Evolutionary conservation across 1,140 invertebrate species (phyloP).

Genomic region (Epicauta chinensis): DNA sequence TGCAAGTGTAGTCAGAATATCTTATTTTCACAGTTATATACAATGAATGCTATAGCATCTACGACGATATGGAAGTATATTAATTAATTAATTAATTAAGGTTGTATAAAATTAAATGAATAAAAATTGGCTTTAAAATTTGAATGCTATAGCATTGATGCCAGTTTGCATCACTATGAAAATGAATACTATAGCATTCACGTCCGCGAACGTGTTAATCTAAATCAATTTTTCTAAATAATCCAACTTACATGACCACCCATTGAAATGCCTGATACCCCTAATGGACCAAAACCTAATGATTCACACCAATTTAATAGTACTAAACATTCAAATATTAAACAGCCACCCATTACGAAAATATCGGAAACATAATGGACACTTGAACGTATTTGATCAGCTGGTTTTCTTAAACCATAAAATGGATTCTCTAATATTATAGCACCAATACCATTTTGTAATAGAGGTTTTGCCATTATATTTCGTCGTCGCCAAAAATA

Average conservation of each 20-base stretch:
- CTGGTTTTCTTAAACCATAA: constrained; percentile 89
- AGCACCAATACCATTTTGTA: constrained; percentile 90
- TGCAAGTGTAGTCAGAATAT: too few species aligned
- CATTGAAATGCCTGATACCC: constrained; percentile 98
- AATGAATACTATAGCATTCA: too few species aligned
- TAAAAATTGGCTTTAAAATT: too few species aligned
- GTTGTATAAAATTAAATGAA: too few species aligned
- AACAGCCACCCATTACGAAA: constrained; percentile 97
- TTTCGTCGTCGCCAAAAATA: constrained; percentile 86
- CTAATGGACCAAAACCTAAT: constrained; percentile 82
- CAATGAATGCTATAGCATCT: too few species aligned
- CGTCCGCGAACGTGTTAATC: too few species aligned
- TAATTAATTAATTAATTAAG: too few species aligned
- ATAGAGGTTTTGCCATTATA: constrained; percentile 83
- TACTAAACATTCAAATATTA: constrained; percentile 89
- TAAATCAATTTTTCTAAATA: neutral
- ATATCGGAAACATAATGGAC: constrained; percentile 95
- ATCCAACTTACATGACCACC: constrained; percentile 84
- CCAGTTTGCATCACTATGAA: too few species aligned
- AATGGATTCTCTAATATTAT: constrained; percentile 97
- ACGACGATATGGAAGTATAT: too few species aligned
- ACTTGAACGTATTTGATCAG: constrained; percentile 83
- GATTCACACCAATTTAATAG: constrained; percentile 90
- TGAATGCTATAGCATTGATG: too few species aligned
- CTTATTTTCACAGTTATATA: too few species aligned